These are phyloP conservation scores for Catocala fraxini DNA, from an alignment of 2,888 invertebrate genomes.

Conservation along the genomic window DNA sequence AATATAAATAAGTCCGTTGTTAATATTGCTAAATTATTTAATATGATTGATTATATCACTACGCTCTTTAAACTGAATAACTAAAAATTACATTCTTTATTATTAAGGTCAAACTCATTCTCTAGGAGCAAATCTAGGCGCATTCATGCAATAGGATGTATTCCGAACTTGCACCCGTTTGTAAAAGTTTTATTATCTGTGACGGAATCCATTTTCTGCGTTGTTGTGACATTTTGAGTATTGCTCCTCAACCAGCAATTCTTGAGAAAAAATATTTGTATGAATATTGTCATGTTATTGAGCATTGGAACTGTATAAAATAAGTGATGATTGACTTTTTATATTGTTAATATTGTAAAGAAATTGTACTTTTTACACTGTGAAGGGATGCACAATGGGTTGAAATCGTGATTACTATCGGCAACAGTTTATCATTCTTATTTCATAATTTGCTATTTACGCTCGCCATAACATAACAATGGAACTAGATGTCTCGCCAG, in stretches of 20 bases:
- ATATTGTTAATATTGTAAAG: conserved; percentile 42
- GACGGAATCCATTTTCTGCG: conserved; percentile 85
- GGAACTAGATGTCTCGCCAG: conserved; percentile 79
- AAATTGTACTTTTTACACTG: conserved; percentile 43
- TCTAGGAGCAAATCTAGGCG: too few relatives aligned
- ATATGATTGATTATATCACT: too few relatives aligned
- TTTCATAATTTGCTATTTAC: conserved; percentile 59
- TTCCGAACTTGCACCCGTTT: not conserved
- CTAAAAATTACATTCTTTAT: too few relatives aligned
- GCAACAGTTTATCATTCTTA: conserved; percentile 70
- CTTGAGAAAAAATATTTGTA: conserved; percentile 57
- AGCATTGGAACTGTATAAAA: conserved; percentile 37
- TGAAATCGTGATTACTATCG: conserved; percentile 81
- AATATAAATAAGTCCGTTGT: too few relatives aligned
- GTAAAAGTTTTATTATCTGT: conserved; percentile 33
- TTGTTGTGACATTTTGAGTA: conserved; percentile 86
- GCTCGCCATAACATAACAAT: conserved; percentile 63
- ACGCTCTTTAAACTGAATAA: too few relatives aligned
- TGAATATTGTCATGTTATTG: conserved; percentile 51
- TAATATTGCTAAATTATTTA: too few relatives aligned
- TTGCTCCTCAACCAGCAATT: conserved; percentile 55
- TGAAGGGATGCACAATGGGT: conserved; percentile 77
- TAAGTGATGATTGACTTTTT: conserved; percentile 63
- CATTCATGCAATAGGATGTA: too few relatives aligned
- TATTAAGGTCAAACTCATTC: too few relatives aligned